These are phyloP conservation scores for Hylomyscus alleni DNA, from an alignment of 2,797 vertebrate species.

Conservation along the genomic window DNA sequence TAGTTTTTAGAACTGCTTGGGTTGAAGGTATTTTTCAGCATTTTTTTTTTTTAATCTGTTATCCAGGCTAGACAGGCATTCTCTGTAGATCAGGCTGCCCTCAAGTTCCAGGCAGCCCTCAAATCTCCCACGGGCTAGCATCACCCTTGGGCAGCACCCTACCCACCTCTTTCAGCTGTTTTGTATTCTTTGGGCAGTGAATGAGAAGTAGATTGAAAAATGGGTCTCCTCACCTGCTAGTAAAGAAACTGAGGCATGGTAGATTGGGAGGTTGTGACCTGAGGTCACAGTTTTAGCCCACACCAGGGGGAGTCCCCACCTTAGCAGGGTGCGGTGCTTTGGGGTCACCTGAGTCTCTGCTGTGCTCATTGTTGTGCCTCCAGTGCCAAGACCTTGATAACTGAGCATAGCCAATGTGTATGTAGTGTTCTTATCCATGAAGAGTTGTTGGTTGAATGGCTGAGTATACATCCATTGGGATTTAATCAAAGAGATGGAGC, in stretches of 20 bases:
- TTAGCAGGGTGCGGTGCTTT: not conserved
- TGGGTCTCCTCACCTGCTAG: not conserved
- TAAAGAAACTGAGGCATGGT: not conserved
- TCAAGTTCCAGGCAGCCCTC: not conserved
- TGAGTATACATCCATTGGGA: not conserved
- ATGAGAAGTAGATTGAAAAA: not conserved
- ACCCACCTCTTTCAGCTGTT: not conserved
- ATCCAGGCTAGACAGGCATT: not conserved
- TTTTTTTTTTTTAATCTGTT: not conserved
- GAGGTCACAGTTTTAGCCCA: not conserved
- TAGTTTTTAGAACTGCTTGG: not conserved
- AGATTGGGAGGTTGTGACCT: not conserved
- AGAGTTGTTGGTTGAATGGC: conserved; percentile 8
- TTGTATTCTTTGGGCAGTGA: not conserved
- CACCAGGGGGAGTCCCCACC: not conserved
- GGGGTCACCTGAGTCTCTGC: not conserved
- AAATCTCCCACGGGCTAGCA: not conserved
- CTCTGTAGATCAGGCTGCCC: not conserved
- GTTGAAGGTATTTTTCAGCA: not conserved
- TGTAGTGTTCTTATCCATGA: not conserved
- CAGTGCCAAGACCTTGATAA: not conserved
- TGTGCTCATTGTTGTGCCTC: not conserved
- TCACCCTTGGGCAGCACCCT: too few relatives aligned
- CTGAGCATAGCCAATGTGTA: not conserved
- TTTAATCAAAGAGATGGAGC: conserved; percentile 11